These are phyloP conservation scores for Columbina picui DNA, from an alignment of 2,113 vertebrate genomes.

Conservation along the genomic window DNA sequence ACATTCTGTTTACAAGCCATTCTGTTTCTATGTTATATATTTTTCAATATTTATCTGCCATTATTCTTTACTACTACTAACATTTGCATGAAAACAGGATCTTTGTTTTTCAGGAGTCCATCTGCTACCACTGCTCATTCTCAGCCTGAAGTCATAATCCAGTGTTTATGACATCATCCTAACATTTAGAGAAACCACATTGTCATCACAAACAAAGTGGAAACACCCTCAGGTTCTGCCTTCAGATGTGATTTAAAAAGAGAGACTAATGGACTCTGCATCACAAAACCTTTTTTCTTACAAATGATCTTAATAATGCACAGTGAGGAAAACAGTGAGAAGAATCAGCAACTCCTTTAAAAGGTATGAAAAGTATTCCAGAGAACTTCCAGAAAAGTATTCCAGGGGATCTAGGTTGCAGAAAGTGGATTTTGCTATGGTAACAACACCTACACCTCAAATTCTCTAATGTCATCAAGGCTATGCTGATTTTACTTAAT, in stretches of 20 bases:
- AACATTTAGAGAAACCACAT: conserved; percentile 57
- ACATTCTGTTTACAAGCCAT: conserved; percentile 33
- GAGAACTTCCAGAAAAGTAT: neutral
- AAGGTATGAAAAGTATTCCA: neutral
- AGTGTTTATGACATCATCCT: conserved; percentile 46
- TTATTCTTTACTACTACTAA: conserved; percentile 41
- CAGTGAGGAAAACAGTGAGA: neutral
- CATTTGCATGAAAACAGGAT: conserved; percentile 57
- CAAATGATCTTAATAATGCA: conserved; percentile 22
- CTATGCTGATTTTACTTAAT: neutral
- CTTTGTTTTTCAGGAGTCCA: conserved; percentile 58
- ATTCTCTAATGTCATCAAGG: neutral
- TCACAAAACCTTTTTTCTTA: conserved; percentile 21
- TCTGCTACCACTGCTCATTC: conserved; percentile 68
- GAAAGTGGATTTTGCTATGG: conserved; percentile 21
- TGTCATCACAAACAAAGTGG: conserved; percentile 33
- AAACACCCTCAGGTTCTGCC: neutral
- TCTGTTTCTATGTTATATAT: neutral
- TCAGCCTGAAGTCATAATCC: conserved; percentile 52
- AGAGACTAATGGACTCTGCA: conserved; percentile 40
- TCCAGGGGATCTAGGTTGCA: neutral
- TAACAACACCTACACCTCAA: neutral
- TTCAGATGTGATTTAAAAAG: conserved; percentile 56
- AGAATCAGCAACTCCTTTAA: neutral
- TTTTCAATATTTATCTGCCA: conserved; percentile 53